Percentiles rank a stretch among this genome's conserved stretches.
Conservation (phyloP, 2,797 vertebrate genomes). For the Aplochiton taeniatus region DNA sequence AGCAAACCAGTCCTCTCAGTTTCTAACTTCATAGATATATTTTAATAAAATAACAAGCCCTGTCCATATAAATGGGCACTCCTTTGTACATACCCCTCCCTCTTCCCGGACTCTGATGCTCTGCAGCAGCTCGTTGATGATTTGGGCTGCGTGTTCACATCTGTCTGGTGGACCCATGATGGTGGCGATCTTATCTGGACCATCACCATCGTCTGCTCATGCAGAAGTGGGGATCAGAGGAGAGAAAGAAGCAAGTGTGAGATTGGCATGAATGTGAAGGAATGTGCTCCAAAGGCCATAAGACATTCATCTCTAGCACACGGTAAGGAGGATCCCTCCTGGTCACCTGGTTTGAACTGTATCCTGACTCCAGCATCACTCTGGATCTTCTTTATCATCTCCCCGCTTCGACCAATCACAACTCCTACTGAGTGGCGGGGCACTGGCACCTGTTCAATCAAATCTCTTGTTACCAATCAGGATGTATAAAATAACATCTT, state of each 20-base stretch:
- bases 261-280: not conserved
- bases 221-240: not conserved
- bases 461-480: not conserved
- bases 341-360: slow-evolving; percentile 93
- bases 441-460: slow-evolving; percentile 83
- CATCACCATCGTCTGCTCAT: slow-evolving; percentile 84
- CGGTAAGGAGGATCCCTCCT: not conserved
- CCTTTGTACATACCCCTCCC: slow-evolving; percentile 63
- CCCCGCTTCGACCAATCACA: slow-evolving; percentile 90
- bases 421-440: slow-evolving; percentile 94
- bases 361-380: slow-evolving; percentile 93
- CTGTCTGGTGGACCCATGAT: slow-evolving; percentile 94
- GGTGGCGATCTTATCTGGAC: slow-evolving; percentile 92
- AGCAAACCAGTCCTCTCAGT: too few relatives aligned
- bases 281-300: not conserved
- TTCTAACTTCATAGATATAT: too few relatives aligned
- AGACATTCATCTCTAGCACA: not conserved
- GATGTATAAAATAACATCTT: too few relatives aligned
- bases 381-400: slow-evolving; percentile 99
- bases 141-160: slow-evolving; percentile 90
- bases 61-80: too few relatives aligned
- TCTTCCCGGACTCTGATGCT: slow-evolving; percentile 87
- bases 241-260: not conserved
- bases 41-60: too few relatives aligned
- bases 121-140: slow-evolving; percentile 92